A percentile compares a stretch with the other conserved stretches of the same genome.
These are phyloP conservation scores for Argentina silus DNA, from an alignment of 2,797 vertebrate species.

Conservation along the genomic window DNA sequence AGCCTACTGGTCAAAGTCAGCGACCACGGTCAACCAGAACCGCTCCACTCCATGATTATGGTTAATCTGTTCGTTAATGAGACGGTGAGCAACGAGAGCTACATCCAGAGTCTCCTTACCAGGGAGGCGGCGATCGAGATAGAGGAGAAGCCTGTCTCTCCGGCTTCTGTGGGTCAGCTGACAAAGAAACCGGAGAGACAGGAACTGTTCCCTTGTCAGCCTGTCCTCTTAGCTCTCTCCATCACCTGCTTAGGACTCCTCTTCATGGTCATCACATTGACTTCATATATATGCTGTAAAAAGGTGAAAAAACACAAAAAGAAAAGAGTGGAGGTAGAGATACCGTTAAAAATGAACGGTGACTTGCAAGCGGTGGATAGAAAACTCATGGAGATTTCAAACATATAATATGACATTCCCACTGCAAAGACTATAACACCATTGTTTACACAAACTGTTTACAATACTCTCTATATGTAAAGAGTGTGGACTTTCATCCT, in stretches of 20 bases:
- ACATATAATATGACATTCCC: slow-evolving; percentile 80
- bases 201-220: slow-evolving; percentile 84
- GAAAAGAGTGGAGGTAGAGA: slow-evolving; percentile 85
- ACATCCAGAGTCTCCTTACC: slow-evolving; percentile 91
- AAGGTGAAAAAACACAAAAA: slow-evolving; percentile 84
- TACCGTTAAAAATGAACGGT: slow-evolving; percentile 90
- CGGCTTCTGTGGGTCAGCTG: slow-evolving; percentile 74
- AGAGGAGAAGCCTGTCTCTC: slow-evolving; percentile 80
- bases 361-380: slow-evolving; percentile 82
- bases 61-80: slow-evolving; percentile 99
- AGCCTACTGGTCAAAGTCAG: slow-evolving; percentile 96
- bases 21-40: slow-evolving; percentile 95
- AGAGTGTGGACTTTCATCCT: slow-evolving; percentile 24
- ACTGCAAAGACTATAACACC: slow-evolving; percentile 12
- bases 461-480: slow-evolving; percentile 59
- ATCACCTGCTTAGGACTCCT: slow-evolving; percentile 88
- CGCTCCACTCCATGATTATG: slow-evolving; percentile 92
- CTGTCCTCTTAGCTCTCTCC: slow-evolving; percentile 87
- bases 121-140: slow-evolving; percentile 88
- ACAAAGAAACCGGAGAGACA: slow-evolving; percentile 80
- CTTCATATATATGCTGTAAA: slow-evolving; percentile 88
- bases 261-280: slow-evolving; percentile 84
- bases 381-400: slow-evolving; percentile 90
- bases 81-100: slow-evolving; percentile 96
- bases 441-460: slow-evolving; percentile 73